A percentile compares a stretch with the other conserved stretches of the same genome.
phyloP scores from a whole-genome alignment of 2,888 invertebrate species.

The Cabera pusaria region DNA sequence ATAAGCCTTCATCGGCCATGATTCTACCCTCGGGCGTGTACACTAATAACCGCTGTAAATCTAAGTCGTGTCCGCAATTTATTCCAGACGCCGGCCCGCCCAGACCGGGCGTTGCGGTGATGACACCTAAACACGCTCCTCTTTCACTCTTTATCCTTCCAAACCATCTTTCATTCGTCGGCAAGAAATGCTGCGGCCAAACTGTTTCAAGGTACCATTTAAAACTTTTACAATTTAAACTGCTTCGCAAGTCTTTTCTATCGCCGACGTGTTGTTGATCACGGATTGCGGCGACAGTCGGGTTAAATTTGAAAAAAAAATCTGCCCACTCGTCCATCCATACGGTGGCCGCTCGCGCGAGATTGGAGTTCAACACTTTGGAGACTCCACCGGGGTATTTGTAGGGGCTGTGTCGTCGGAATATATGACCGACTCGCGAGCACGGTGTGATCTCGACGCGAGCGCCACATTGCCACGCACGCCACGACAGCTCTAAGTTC shows the following conservation, averaged over 20 bases:
- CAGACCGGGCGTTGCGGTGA: slow-evolving; percentile 84
- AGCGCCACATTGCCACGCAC: slow-evolving; percentile 98
- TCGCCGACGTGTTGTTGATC: slow-evolving; percentile 85
- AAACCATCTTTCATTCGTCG: slow-evolving; percentile 93
- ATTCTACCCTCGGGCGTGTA: slow-evolving; percentile 87
- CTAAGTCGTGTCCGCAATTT: slow-evolving; percentile 83
- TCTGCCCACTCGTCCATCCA: slow-evolving; percentile 99
- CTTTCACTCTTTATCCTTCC: slow-evolving; percentile 88
- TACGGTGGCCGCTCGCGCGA: slow-evolving; percentile 96
- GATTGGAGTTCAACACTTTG: slow-evolving; percentile 93
- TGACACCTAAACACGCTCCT: slow-evolving; percentile 64
- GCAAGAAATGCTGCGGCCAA: slow-evolving; percentile 98
- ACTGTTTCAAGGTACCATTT: slow-evolving; percentile 97
- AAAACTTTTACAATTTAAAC: slow-evolving; percentile 92
- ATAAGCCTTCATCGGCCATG: slow-evolving; percentile 95
- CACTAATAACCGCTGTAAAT: slow-evolving; percentile 88
- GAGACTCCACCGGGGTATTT: slow-evolving; percentile 96
- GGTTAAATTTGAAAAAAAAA: slow-evolving; percentile 94
- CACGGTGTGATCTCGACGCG: slow-evolving; percentile 95
- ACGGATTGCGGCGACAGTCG: slow-evolving; percentile 82
- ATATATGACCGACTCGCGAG: slow-evolving; percentile 96
- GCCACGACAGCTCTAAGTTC: slow-evolving; percentile 97
- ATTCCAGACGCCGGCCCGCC: slow-evolving; percentile 88
- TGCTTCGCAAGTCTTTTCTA: slow-evolving; percentile 87
- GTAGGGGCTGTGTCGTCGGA: slow-evolving; percentile 96